A percentile compares a stretch with the other conserved stretches of the same genome.
These are phyloP conservation scores for Choreutis nemorana DNA, from an alignment of 2,888 invertebrate species.

Conservation along the genomic window DNA sequence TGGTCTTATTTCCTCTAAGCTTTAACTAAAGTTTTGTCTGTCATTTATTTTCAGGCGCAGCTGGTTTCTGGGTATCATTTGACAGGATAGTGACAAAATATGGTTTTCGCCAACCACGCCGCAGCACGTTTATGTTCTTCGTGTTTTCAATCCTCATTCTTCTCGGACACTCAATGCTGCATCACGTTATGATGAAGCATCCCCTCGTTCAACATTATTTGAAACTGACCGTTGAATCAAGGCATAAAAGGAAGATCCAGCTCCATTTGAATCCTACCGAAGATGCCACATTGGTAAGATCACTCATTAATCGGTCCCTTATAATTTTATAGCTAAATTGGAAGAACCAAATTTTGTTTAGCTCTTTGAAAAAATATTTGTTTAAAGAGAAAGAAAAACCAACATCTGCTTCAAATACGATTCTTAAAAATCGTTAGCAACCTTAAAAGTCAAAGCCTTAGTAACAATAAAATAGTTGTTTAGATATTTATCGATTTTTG, in stretches of 20 bases:
- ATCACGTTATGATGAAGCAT: slow-evolving; percentile 78
- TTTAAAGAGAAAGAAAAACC: no score
- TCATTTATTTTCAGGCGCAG: slow-evolving; percentile 74
- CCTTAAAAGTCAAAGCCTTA: no score
- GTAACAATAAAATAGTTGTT: no score
- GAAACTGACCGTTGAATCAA: slow-evolving; percentile 75
- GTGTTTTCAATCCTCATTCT: slow-evolving; percentile 80
- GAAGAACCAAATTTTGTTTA: no score
- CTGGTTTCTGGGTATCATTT: slow-evolving; percentile 86
- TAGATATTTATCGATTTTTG: no score
- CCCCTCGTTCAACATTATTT: slow-evolving; percentile 87
- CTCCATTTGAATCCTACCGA: slow-evolving; percentile 85
- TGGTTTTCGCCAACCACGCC: slow-evolving; percentile 75
- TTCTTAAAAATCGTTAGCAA: no score
- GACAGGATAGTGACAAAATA: slow-evolving; percentile 87
- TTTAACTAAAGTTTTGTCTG: no score
- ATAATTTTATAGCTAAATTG: no score
- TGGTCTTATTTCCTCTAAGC: no score
- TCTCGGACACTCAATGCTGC: slow-evolving; percentile 78
- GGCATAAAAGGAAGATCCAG: slow-evolving; percentile 79
- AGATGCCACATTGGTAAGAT: slow-evolving; percentile 78
- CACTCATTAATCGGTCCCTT: no score
- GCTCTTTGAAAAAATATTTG: no score
- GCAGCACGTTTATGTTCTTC: slow-evolving; percentile 90
- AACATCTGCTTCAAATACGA: no score